These are phyloP conservation scores for Rhorus exstirpatorius DNA, from an alignment of 2,888 invertebrate genomes.

Conservation along the genomic window DNA sequence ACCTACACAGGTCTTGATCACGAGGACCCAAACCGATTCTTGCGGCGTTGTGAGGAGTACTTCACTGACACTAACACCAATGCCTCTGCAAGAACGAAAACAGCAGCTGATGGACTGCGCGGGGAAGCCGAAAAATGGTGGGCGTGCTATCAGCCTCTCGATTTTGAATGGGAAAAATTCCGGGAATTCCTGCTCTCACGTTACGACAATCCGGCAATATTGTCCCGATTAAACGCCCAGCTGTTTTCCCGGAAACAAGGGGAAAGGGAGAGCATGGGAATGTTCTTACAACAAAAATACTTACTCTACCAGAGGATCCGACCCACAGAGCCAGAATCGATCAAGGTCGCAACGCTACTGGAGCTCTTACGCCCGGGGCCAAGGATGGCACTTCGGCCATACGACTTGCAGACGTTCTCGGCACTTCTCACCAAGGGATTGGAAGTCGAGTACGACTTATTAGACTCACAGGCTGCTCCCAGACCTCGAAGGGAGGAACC, in stretches of 20 bases:
- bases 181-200: background rate
- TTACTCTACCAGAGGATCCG: background rate
- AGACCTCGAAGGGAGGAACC: background rate
- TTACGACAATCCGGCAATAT: constrained; percentile 4
- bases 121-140: constrained; percentile 22
- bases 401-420: background rate
- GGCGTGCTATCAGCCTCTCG: background rate
- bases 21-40: no score
- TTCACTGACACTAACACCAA: no score
- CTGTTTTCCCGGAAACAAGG: background rate
- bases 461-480: background rate
- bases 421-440: background rate
- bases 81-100: no score
- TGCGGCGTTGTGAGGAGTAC: no score
- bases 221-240: constrained; percentile 6
- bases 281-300: background rate
- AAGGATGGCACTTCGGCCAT: background rate
- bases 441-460: constrained; percentile 29
- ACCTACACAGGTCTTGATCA: no score
- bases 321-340: background rate
- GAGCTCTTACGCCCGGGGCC: background rate
- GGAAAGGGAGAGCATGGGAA: background rate
- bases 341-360: background rate
- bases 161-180: constrained; percentile 8
- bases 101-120: background rate